Evolutionary conservation across 2,113 vertebrate genomes (phyloP), one percentile per base, ranked within the genome.

Genomic region (Gnathochromis pfefferi): DNA sequence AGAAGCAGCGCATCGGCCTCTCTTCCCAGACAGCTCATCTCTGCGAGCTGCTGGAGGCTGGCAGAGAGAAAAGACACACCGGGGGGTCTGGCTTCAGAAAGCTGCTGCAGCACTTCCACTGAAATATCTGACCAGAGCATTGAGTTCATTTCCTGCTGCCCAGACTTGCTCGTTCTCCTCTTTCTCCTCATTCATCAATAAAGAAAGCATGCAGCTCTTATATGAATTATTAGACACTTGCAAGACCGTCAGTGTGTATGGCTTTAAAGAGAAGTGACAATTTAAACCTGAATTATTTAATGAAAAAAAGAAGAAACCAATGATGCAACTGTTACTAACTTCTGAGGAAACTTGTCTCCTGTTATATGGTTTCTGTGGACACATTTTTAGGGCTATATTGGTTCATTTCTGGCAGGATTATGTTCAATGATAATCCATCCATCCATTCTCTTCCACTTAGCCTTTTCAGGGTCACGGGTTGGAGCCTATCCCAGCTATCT

Each of bases 1-100:
- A 88, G 89, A 70, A 82, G 89, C 49, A 47, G 68, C 19, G 78
- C 75, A 45, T 82, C 88, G 79, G 86, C 73, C 84, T 85, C 88
- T 78, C 78, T 73, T 80, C 73, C 49, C 92, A 88, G 73, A 90
- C 89, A 90, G 89, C 93, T 94, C 92, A 90, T 93, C 90, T 87
- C 80, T 78, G 92, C 70, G 3, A 85, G 93, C 91, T 91, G 91
- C 90, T 88, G 92, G 88, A 91, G 89, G 88, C 90, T 87, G 93
- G 88, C 87, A 85, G 84, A 70, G 90, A 92, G 85, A 87, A 82
- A 89, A 68, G n/a, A 33, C 91, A 35, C 87, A 86, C 65, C 88
- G 33, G 91, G 93, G 84, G 90, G 92, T 85, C 91, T 87, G 87
- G 82, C 87, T 93, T 91, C 86, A 23, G 79, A 93, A 90, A 93